These are phyloP conservation scores for Pocillopora grandis DNA, from an alignment of 92 coral and sea anemone species.

Conservation along the genomic window DNA sequence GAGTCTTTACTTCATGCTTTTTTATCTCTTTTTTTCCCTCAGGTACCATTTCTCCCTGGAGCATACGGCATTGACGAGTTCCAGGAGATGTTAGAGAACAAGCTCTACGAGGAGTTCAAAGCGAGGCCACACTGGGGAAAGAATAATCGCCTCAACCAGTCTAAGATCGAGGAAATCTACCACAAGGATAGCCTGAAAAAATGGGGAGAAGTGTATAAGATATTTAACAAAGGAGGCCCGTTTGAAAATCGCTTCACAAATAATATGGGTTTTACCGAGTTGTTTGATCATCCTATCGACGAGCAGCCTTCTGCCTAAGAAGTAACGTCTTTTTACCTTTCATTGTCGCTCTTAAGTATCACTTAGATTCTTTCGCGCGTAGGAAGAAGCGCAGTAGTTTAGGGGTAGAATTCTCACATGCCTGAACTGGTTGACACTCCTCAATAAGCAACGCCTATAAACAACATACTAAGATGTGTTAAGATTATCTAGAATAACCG, in stretches of 20 bases:
- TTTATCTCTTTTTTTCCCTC: background rate
- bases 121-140: constrained; percentile 55
- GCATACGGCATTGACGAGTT: constrained; percentile 41
- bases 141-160: constrained; percentile 20
- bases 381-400: no score
- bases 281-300: background rate
- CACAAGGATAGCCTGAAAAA: background rate
- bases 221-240: constrained; percentile 56
- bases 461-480: no score
- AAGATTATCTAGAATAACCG: no score
- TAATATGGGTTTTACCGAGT: constrained; percentile 48
- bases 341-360: background rate
- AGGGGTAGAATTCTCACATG: no score
- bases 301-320: constrained; percentile 21
- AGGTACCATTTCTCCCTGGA: constrained; percentile 55
- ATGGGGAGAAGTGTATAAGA: constrained; percentile 34
- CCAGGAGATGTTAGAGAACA: constrained; percentile 32
- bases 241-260: constrained; percentile 57
- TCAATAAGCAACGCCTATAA: no score
- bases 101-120: constrained; percentile 3
- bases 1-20: no score
- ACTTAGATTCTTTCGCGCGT: no score
- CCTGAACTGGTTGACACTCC: no score
- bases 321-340: background rate
- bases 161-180: constrained; percentile 5